These are phyloP conservation scores for Oreortyx pictus DNA, from an alignment of 2,797 vertebrate genomes.

Conservation along the genomic window DNA sequence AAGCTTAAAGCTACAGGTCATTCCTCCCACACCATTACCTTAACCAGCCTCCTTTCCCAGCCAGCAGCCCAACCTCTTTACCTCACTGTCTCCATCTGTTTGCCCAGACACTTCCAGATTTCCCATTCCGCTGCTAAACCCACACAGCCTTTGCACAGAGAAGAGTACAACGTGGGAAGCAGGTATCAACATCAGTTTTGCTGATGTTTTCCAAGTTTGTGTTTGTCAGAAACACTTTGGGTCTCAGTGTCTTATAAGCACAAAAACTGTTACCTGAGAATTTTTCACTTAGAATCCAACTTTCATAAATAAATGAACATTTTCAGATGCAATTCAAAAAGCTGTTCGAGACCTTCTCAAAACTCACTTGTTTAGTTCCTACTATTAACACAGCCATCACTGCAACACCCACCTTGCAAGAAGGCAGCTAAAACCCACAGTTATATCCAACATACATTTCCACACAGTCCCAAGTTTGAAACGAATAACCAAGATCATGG, in stretches of 20 bases:
- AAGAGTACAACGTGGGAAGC: background rate
- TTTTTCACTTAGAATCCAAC: background rate
- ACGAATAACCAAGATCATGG: background rate
- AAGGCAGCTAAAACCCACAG: background rate
- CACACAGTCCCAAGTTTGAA: background rate
- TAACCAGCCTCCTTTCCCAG: background rate
- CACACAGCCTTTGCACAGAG: background rate
- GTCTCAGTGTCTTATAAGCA: background rate
- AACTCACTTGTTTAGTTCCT: background rate
- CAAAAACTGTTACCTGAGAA: background rate
- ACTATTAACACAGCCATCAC: background rate
- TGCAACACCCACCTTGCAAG: background rate
- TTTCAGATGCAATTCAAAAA: background rate
- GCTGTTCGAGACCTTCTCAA: background rate
- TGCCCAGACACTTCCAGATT: background rate
- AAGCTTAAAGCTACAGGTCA: background rate
- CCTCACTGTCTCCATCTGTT: background rate
- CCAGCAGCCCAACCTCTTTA: background rate
- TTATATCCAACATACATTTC: background rate
- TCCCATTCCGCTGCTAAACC: background rate
- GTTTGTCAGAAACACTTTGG: background rate
- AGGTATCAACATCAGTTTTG: background rate
- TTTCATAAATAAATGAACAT: background rate
- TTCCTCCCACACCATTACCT: background rate
- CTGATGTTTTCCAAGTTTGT: background rate